phyloP scores from a whole-genome alignment of 2,113 vertebrate genomes.

The Calidris pygmaea region DNA sequence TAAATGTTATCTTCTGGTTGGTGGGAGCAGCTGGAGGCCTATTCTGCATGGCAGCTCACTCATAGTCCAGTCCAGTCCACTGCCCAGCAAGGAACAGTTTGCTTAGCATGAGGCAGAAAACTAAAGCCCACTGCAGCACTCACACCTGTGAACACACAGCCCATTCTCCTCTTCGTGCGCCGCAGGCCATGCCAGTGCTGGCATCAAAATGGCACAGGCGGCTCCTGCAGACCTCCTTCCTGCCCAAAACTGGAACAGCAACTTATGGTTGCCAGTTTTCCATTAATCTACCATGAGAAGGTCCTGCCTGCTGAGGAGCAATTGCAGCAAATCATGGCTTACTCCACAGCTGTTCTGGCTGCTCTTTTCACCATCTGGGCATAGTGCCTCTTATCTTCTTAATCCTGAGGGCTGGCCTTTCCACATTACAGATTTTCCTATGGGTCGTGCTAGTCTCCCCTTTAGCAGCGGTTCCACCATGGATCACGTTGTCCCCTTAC shows the following conservation, averaged over 20 bases:
- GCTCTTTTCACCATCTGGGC: neutral
- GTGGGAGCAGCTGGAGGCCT: neutral
- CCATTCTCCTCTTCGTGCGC: rapidly evolving
- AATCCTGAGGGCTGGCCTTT: neutral
- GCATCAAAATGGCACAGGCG: neutral
- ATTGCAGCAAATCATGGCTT: neutral
- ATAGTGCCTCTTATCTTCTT: neutral
- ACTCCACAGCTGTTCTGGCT: neutral
- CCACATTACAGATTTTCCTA: neutral
- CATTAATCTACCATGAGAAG: neutral
- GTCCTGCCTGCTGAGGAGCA: neutral
- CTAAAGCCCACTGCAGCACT: neutral
- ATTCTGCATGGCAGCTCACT: neutral
- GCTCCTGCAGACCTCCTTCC: neutral
- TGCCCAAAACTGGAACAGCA: neutral
- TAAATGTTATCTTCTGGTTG: neutral
- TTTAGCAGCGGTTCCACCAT: neutral
- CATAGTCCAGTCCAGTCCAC: neutral
- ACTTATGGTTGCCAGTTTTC: neutral
- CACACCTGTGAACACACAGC: neutral
- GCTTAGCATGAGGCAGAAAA: neutral
- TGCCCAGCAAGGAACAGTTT: neutral
- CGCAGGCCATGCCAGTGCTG: neutral
- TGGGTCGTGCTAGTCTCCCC: rapidly evolving
- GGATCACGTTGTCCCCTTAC: rapidly evolving